Evolutionary conservation across 2,888 invertebrate genomes (phyloP), one percentile per base, ranked within the genome.

Genomic region (Rhagophthalmus giganteus): DNA sequence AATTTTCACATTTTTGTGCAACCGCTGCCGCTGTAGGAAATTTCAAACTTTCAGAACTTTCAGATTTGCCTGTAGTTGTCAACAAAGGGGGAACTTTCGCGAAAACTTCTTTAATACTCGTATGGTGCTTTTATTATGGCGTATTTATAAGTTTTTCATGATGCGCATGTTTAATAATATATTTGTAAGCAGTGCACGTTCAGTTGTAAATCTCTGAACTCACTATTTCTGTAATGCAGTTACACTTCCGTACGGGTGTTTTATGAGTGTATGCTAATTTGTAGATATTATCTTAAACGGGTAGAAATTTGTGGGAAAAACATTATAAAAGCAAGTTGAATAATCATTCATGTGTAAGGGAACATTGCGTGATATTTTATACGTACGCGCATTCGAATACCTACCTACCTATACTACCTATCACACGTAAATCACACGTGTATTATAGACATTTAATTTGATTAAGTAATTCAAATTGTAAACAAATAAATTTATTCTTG

Each of bases 241-340:
- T 34, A 27, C 42, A 33, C 32, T 8, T 42, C 32, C 26, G 33
- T 40, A 40, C 13, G 15, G 31, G 31, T 25, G 16, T 24, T 31
- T 42, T 42, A 25, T 24, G 26, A 31, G 42, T 42, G 20, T 38
- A 51, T 51, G 51, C 51, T 51, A 51, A 51, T 51, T 51, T 34
- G 39, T 10, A 12, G 34, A 39, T 45, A 31, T 51, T 51, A 39
- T 45, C 51, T 45, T 45, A 40, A 40, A 34, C 28, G 45, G 34
- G 14, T 15, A 9, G 31, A 37, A 30, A n/a, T 45, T 39, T 35
- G 38, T 27, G 28, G 24, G 12, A 40, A 27, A 28, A 35, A 12
- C 37, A 12, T n/a, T n/a, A n/a, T n/a, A n/a, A n/a, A n/a, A n/a
- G n/a, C n/a, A n/a, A n/a, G n/a, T n/a, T n/a, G n/a, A n/a, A n/a